These are phyloP conservation scores for Steinernema feltiae DNA, from an alignment of 1,140 invertebrate genomes.

Conservation along the genomic window DNA sequence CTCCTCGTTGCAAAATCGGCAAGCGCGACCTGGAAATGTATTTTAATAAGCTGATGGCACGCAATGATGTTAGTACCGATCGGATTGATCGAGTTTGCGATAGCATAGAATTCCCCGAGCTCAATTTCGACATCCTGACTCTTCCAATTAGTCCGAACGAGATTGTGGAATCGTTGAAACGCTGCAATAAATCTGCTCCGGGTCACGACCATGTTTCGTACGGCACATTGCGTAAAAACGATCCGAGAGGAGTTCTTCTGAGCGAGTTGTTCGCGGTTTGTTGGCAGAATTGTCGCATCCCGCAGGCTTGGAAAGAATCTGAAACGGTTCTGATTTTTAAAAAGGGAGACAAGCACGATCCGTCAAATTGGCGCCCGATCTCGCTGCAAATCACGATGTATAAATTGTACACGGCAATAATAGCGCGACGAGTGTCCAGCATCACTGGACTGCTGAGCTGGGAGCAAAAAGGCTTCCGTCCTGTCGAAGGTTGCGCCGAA, in stretches of 20 bases:
- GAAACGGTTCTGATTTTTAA: conserved; percentile 10
- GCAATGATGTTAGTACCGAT: too few relatives aligned
- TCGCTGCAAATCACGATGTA: conserved; percentile 2
- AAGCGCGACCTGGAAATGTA: not conserved
- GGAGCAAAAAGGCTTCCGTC: conserved; percentile 12
- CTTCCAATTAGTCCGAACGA: too few relatives aligned
- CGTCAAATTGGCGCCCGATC: conserved; percentile 17
- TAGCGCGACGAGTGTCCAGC: not conserved
- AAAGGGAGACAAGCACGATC: not conserved
- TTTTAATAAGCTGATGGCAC: not conserved
- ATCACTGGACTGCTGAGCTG: not conserved
- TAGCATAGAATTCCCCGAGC: not conserved
- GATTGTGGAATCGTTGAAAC: too few relatives aligned
- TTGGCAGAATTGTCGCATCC: too few relatives aligned
- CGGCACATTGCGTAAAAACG: not conserved
- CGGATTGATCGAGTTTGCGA: not conserved
- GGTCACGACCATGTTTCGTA: not conserved
- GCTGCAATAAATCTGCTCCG: not conserved
- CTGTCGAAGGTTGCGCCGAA: not conserved
- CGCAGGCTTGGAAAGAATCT: not conserved
- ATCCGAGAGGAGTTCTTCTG: too few relatives aligned
- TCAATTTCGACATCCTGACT: not conserved
- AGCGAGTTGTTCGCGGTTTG: too few relatives aligned
- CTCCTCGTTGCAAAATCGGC: not conserved
- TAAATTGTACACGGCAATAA: not conserved